A percentile compares a stretch with the other conserved stretches of the same genome.
Conservation (phyloP, 2,113 vertebrate species). For the Thunnus maccoyii region DNA sequence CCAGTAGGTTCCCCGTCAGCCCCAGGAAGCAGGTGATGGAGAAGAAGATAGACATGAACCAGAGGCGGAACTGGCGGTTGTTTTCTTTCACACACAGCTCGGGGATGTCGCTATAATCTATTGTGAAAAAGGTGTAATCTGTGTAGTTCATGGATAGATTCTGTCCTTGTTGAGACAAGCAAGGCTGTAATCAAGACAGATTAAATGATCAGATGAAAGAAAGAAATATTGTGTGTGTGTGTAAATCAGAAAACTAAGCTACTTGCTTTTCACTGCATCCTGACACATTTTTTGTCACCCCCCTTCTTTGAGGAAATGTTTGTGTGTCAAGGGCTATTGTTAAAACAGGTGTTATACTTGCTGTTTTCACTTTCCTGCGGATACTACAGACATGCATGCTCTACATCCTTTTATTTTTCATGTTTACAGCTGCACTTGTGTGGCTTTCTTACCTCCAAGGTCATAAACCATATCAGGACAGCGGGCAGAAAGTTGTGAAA, state of each 20-base stretch:
- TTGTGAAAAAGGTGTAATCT: accelerated
- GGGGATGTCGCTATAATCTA: conserved; percentile 50
- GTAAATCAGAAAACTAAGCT: not conserved
- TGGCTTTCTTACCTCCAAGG: conserved; percentile 59
- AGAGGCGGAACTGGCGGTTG: conserved; percentile 81
- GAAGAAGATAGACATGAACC: conserved; percentile 90
- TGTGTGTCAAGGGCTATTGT: not conserved
- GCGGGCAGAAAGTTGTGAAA: conserved; percentile 34
- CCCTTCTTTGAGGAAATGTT: conserved; percentile 21
- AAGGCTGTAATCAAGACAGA: conserved; percentile 55
- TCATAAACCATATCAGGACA: conserved; percentile 39
- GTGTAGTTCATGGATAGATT: not conserved
- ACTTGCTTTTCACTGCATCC: not conserved
- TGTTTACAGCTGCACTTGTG: not conserved
- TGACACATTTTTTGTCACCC: not conserved
- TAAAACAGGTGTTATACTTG: not conserved
- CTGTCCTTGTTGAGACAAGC: conserved; percentile 4
- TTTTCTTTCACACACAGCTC: conserved; percentile 48
- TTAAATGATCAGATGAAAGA: not conserved
- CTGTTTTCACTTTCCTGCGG: not conserved
- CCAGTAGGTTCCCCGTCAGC: conserved; percentile 91
- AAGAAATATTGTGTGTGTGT: not conserved
- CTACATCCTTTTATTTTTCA: not conserved
- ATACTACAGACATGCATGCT: not conserved
- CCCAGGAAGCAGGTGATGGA: conserved; percentile 89